A percentile compares a stretch with the other conserved stretches of the same genome.
phyloP scores from a whole-genome alignment of 1,140 invertebrate genomes.

The Galendromus occidentalis region DNA sequence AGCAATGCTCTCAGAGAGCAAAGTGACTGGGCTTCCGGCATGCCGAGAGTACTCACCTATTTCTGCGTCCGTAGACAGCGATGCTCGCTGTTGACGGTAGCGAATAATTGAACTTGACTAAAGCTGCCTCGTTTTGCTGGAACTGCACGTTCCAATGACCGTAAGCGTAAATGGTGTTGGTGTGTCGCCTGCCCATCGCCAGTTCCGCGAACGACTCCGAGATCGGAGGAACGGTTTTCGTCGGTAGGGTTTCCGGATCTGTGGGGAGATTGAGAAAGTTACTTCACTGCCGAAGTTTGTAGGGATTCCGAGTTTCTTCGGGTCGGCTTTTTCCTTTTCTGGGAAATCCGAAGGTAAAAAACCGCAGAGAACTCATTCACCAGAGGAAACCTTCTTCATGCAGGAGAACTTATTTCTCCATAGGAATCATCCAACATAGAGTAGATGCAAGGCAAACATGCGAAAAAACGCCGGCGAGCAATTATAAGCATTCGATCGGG shows the following conservation, averaged over 20 bases:
- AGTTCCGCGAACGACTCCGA: conserved; percentile 47
- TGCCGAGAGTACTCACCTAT: conserved; percentile 33
- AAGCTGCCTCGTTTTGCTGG: conserved; percentile 62
- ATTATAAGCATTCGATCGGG: no score
- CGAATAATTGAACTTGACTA: conserved; percentile 68
- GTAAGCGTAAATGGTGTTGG: conserved; percentile 57
- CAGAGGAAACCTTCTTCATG: no score
- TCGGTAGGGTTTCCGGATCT: conserved; percentile 15
- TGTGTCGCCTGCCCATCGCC: conserved; percentile 53
- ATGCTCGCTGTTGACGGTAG: conserved; percentile 73
- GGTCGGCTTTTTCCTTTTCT: no score
- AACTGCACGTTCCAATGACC: conserved; percentile 80
- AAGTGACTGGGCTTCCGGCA: no score
- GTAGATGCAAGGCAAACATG: no score
- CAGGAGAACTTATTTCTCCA: no score
- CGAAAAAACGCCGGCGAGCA: no score
- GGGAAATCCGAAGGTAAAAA: no score
- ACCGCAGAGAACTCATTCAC: no score
- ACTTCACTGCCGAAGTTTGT: neutral
- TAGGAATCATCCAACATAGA: no score
- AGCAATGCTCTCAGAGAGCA: no score
- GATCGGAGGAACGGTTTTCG: conserved; percentile 20
- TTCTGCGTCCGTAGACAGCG: conserved; percentile 73
- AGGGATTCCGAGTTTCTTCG: neutral
- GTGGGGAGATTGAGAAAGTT: neutral